Evolutionary conservation across 2,797 vertebrate species (phyloP), one percentile per base, ranked within the genome.

Genomic region (Phaenicophaeus curvirostris): DNA sequence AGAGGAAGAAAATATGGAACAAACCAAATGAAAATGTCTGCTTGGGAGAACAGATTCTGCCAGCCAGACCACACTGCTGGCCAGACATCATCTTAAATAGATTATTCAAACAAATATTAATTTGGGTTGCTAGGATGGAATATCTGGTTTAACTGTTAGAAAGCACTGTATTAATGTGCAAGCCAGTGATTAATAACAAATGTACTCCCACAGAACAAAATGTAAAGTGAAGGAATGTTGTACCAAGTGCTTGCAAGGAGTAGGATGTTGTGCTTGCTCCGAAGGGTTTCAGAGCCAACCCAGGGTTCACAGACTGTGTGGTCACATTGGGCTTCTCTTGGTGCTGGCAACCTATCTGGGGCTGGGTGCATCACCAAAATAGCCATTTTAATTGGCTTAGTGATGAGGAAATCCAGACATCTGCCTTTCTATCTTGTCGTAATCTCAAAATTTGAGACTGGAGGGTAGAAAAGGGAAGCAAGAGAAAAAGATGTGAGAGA

Each of bases 51-150:
- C 67, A 83, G 79, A 51, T 37, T 65, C 68, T 97, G 93, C 96
- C 89, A 96, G 94, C 92, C 95, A 94, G 96, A 96, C 98, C 97
- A 91, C 97, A 97, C 90, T 88, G 81, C 96, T 98, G 97, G 97
- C 96, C 44, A 96, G 96, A 94, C 92, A 95, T 91, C 94, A 88
- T 96, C 91, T 93, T 95, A 97, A 97, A 88, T 80, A 87, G 79
- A 96, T 97, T 97, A 96, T 98, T 98, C 96, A 97, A 98, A 97
- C 96, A 97, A 97, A 98, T 97, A 95, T 96, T 95, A 97, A 97
- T 94, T 88, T 94, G 94, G 80, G 78, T 98, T 98, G 96, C 97
- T 98, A 97, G 95, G 97, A 91, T 95, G 95, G 96, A 98, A 96
- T 97, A 97, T 97, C 87, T 97, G 95, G 33, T 85, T 96, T 96